These are phyloP conservation scores for Caradrina kadenii DNA, from an alignment of 2,888 invertebrate genomes.

Conservation along the genomic window DNA sequence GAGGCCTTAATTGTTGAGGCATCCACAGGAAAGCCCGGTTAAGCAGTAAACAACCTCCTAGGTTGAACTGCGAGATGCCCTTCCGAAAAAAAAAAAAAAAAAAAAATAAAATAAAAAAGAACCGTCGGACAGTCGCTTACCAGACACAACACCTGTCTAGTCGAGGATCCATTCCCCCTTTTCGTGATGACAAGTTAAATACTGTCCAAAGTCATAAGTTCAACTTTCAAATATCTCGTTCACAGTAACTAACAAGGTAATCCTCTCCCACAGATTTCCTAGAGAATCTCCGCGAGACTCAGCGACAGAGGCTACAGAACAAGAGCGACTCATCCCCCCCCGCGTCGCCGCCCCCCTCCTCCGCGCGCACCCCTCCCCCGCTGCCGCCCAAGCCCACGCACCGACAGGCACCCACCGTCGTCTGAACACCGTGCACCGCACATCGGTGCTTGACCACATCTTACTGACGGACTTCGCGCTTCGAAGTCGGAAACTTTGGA, in stretches of 20 bases:
- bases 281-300: slow-evolving; percentile 85
- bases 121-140: no score
- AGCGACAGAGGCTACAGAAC: slow-evolving; percentile 74
- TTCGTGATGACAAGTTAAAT: no score
- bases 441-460: slow-evolving; percentile 12
- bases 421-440: slow-evolving; percentile 63
- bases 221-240: no score
- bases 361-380: slow-evolving; percentile 77
- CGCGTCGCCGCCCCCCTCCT: slow-evolving; percentile 30
- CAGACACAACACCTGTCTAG: no score
- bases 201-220: no score
- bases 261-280: slow-evolving; percentile 79
- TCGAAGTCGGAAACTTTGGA: slow-evolving; percentile 7
- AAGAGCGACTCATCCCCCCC: slow-evolving; percentile 19
- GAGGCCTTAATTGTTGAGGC: no score
- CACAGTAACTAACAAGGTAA: neutral
- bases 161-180: no score
- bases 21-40: no score
- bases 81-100: no score
- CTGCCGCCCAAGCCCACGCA: slow-evolving; percentile 81
- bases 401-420: slow-evolving; percentile 76
- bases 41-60: no score
- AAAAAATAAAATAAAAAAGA: no score
- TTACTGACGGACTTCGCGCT: neutral
- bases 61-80: no score